Evolutionary conservation across 2,113 vertebrate genomes (phyloP).

Genomic region (Oryzias woworae): DNA sequence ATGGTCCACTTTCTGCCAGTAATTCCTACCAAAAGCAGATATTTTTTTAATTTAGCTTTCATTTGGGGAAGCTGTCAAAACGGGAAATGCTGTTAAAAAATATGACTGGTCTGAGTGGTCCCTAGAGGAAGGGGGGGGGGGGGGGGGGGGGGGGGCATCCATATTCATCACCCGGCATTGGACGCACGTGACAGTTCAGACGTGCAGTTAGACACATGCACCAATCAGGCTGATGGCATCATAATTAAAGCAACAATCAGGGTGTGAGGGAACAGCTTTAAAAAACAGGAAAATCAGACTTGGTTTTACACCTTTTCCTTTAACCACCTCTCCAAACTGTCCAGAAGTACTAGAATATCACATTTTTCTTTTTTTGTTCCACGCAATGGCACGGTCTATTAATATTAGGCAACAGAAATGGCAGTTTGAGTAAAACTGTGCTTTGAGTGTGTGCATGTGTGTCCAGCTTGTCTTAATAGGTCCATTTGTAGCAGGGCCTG

Average conservation of each 20-base stretch:
- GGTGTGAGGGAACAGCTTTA: conserved; percentile 35
- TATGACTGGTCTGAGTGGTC: conserved; percentile 10
- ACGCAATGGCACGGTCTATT: conserved; percentile 14
- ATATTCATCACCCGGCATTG: conserved; percentile 44
- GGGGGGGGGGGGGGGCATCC: conserved; percentile 22
- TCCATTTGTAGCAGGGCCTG: conserved; percentile 71
- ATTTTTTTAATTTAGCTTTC: conserved; percentile 33
- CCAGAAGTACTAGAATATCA: too few species aligned
- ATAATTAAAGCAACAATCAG: conserved; percentile 70
- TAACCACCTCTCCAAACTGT: neutral
- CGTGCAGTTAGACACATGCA: conserved; percentile 35
- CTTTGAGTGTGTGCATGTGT: conserved; percentile 13
- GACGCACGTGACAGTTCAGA: conserved; percentile 9
- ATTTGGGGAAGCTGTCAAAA: conserved; percentile 16
- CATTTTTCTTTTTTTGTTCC: too few species aligned
- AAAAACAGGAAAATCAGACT: conserved; percentile 51
- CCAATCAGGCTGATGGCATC: conserved; percentile 59
- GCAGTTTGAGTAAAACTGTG: conserved; percentile 41
- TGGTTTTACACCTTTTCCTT: conserved; percentile 14
- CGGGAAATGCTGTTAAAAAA: conserved; percentile 14
- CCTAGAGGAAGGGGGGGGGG: conserved; percentile 22
- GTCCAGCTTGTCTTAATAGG: conserved; percentile 66
- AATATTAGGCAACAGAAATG: conserved; percentile 55
- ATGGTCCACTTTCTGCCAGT: conserved; percentile 9
- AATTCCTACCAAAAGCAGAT: conserved; percentile 34